These are phyloP conservation scores for Drosophila bocki DNA, from an alignment of 1,140 invertebrate genomes.

Conservation along the genomic window DNA sequence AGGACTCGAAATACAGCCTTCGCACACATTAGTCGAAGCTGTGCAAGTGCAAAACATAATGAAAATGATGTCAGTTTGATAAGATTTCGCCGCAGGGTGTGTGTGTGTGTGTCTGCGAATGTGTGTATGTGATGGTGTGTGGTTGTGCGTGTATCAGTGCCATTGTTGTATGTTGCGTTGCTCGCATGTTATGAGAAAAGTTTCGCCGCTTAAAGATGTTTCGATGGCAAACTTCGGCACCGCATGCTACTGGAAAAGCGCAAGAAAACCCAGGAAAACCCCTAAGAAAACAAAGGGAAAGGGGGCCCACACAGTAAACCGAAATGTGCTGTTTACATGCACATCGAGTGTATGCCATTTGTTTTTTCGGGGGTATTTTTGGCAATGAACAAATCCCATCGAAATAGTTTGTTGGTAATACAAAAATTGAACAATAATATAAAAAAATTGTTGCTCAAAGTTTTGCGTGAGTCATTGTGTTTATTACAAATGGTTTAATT, in stretches of 20 bases:
- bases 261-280: neutral
- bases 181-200: slow-evolving; percentile 62
- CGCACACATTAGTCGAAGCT: slow-evolving; percentile 65
- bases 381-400: slow-evolving; percentile 10
- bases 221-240: slow-evolving; percentile 31
- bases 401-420: slow-evolving; percentile 27
- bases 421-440: slow-evolving; percentile 24
- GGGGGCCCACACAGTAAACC: neutral
- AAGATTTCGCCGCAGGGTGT: slow-evolving; percentile 64
- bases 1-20: slow-evolving; percentile 10
- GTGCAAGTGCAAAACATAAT: slow-evolving; percentile 78
- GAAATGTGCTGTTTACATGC: slow-evolving; percentile 38
- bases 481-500: slow-evolving; percentile 8
- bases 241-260: slow-evolving; percentile 24
- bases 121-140: slow-evolving; percentile 14
- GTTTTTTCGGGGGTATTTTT: slow-evolving; percentile 2
- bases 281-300: neutral
- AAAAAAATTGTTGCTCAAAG: neutral
- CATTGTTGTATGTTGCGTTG: slow-evolving; percentile 22
- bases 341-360: slow-evolving; percentile 29
- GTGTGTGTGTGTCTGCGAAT: slow-evolving; percentile 6
- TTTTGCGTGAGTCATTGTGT: slow-evolving; percentile 12
- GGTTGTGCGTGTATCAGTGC: slow-evolving; percentile 20
- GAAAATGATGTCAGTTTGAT: slow-evolving; percentile 81
- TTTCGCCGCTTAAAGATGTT: slow-evolving; percentile 58